Conservation (phyloP, 1,140 invertebrate genomes). For the Pseudomyrmex dendroicus region DNA sequence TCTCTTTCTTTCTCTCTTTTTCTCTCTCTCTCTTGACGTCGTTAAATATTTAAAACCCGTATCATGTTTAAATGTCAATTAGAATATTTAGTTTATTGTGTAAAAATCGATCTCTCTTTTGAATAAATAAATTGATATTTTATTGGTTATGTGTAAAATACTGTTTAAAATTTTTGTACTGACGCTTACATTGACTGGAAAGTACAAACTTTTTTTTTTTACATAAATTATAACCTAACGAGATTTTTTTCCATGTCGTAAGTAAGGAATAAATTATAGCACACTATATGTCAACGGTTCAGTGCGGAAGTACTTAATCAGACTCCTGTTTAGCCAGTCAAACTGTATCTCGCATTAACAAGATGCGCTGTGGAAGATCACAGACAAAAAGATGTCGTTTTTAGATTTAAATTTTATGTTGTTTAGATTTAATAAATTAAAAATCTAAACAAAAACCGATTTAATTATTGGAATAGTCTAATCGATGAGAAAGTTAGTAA, state of each 20-base stretch:
- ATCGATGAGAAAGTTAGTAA: no score
- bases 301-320: conserved; percentile 44
- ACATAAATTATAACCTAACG: conserved; percentile 1
- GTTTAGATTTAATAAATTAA: background rate
- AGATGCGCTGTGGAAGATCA: background rate
- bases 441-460: background rate
- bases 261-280: conserved; percentile 33
- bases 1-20: no score
- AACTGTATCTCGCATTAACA: conserved; percentile 46
- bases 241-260: conserved; percentile 27
- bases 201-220: conserved; percentile 39
- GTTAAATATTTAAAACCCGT: no score
- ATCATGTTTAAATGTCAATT: no score
- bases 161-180: background rate
- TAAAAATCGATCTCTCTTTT: background rate
- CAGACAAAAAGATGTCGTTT: background rate
- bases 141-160: background rate
- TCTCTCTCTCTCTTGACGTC: no score
- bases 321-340: conserved; percentile 29
- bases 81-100: no score
- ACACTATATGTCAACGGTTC: conserved; percentile 12
- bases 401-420: no score
- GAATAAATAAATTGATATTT: background rate
- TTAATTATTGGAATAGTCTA: background rate
- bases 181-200: background rate